These are phyloP conservation scores for Lanistes nyassanus DNA, from an alignment of 1,140 invertebrate species.

Conservation along the genomic window DNA sequence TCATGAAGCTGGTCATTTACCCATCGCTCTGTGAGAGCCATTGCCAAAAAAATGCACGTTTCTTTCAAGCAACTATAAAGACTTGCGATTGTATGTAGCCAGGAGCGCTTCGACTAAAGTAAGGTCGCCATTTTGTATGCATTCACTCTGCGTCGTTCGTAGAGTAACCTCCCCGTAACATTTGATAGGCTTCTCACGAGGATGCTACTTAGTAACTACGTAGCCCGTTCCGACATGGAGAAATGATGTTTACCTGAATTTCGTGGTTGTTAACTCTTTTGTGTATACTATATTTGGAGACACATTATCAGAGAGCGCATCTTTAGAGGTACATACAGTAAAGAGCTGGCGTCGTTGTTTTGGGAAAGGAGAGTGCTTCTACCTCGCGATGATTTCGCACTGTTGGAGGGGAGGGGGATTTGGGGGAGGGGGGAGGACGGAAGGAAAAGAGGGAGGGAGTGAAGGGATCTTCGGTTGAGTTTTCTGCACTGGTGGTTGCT, in stretches of 20 bases:
- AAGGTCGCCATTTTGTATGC: neutral
- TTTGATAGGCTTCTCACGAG: neutral
- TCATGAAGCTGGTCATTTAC: conserved; percentile 71
- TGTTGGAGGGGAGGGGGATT: no score
- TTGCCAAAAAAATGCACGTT: neutral
- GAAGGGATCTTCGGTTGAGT: no score
- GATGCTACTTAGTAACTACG: neutral
- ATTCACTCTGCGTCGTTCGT: neutral
- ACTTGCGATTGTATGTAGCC: neutral
- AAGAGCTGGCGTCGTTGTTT: neutral
- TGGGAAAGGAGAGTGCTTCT: neutral
- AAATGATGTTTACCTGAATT: neutral
- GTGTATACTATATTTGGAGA: neutral
- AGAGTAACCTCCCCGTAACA: neutral
- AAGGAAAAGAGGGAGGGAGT: neutral
- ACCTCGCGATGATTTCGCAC: no score
- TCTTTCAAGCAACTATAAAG: neutral
- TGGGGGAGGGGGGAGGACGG: no score
- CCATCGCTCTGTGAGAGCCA: conserved; percentile 60
- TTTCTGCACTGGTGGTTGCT: no score
- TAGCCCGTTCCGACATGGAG: neutral
- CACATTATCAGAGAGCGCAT: neutral
- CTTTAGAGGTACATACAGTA: neutral
- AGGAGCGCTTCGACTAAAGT: neutral
- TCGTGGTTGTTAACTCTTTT: neutral